Percentiles rank a stretch among this genome's conserved stretches.
phyloP scores from a whole-genome alignment of 2,797 vertebrate genomes.

The Lepus townsendii region DNA sequence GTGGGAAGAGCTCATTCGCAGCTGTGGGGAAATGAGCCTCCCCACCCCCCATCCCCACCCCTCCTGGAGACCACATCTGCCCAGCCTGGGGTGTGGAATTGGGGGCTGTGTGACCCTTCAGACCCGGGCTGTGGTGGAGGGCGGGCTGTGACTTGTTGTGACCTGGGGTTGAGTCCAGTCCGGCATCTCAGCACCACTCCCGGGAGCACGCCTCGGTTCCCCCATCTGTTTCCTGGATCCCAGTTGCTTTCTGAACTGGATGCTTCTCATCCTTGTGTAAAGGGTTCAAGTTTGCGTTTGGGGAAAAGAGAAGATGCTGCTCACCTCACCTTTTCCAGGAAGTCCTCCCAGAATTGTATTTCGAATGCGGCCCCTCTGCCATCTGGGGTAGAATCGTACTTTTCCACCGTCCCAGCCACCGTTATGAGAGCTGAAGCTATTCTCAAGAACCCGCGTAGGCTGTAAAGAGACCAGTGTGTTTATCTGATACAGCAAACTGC shows the following conservation, averaged over 20 bases:
- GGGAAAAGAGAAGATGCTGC: neutral
- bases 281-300: neutral
- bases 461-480: neutral
- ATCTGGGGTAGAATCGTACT: neutral
- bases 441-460: neutral
- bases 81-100: neutral
- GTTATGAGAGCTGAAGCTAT: neutral
- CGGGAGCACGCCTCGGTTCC: neutral
- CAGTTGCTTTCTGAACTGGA: neutral
- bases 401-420: neutral
- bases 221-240: neutral
- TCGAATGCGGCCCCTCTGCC: fast-evolving
- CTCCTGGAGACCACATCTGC: too few relatives aligned
- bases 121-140: neutral
- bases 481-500: neutral
- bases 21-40: neutral
- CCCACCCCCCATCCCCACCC: too few relatives aligned
- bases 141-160: too few relatives aligned
- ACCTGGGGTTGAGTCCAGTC: too few relatives aligned
- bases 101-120: too few relatives aligned
- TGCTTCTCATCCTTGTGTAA: neutral
- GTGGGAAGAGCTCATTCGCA: neutral
- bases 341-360: neutral
- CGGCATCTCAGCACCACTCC: neutral
- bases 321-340: neutral